Percentiles rank a stretch among this genome's conserved stretches.
Evolutionary conservation across 2,113 vertebrate genomes (phyloP).

Genomic region (Trinectes maculatus): DNA sequence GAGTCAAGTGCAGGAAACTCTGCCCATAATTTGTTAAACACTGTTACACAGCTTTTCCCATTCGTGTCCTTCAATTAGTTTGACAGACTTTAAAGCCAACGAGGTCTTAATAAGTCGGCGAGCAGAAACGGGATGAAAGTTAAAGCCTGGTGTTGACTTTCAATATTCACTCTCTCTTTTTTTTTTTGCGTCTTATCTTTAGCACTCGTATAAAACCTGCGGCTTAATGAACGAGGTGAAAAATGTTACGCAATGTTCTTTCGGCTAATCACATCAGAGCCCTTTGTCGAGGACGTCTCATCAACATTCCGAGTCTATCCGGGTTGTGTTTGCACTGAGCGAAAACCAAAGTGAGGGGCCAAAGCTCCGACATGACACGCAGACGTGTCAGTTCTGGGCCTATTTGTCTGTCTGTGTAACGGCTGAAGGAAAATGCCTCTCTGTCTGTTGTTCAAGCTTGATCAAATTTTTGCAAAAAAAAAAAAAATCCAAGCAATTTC

Average conservation of each 20-base stretch:
- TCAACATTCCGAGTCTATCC: conserved; percentile 14
- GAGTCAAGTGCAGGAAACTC: conserved; percentile 49
- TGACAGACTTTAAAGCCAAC: conserved; percentile 62
- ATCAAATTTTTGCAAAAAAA: conserved; percentile 30
- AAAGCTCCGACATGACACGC: too few species aligned
- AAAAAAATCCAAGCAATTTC: too few species aligned
- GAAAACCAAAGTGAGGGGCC: background rate
- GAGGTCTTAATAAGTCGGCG: conserved; percentile 54
- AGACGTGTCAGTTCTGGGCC: background rate
- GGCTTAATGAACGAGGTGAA: background rate
- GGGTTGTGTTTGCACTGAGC: background rate
- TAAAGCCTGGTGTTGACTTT: conserved; percentile 17
- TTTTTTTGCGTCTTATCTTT: conserved; percentile 4
- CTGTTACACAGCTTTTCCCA: conserved; percentile 51
- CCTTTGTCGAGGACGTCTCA: background rate
- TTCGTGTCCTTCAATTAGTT: conserved; percentile 63
- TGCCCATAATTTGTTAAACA: conserved; percentile 70
- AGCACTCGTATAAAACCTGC: background rate
- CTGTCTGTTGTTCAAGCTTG: background rate
- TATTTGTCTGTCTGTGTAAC: background rate
- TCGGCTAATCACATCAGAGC: background rate
- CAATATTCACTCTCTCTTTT: conserved; percentile 16
- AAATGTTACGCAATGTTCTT: background rate
- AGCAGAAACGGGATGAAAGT: conserved; percentile 16
- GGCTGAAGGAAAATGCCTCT: background rate